phyloP scores from a whole-genome alignment of 2,888 invertebrate species.

The Mimumesa dahlbomi region DNA sequence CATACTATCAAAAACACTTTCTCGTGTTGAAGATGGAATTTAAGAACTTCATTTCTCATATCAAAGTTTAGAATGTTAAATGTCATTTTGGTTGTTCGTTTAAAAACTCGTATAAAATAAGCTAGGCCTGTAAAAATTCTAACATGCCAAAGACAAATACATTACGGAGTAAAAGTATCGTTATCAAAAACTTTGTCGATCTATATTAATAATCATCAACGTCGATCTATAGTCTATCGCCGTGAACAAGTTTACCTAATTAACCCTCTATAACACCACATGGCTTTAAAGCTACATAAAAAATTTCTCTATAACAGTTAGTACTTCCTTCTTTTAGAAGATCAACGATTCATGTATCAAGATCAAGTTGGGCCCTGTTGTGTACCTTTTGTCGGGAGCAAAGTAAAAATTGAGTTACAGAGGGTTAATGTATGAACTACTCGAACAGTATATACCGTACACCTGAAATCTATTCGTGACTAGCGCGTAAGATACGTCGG shows the following conservation, averaged over 20 bases:
- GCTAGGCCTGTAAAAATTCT: constrained; percentile 30
- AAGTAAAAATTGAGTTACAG: too few relatives aligned
- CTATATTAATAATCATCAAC: constrained; percentile 11
- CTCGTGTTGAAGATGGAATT: background rate
- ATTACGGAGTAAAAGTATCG: constrained; percentile 14
- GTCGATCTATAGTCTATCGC: constrained; percentile 6
- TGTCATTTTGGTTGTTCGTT: constrained; percentile 4
- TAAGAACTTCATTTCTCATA: background rate
- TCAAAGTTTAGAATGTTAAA: constrained; percentile 1
- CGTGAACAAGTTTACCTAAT: background rate
- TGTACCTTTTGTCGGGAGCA: too few relatives aligned
- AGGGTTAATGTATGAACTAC: too few relatives aligned
- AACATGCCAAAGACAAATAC: constrained; percentile 16
- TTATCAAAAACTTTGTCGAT: constrained; percentile 33
- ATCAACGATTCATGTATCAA: too few relatives aligned
- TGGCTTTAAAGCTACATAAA: too few relatives aligned
- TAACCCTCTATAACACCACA: too few relatives aligned
- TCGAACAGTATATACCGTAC: too few relatives aligned
- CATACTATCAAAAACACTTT: background rate
- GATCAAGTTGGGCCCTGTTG: too few relatives aligned
- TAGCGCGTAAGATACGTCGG: constrained; percentile 6
- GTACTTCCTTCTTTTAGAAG: too few relatives aligned
- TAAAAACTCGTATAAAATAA: constrained; percentile 52
- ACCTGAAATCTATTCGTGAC: too few relatives aligned
- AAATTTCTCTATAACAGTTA: too few relatives aligned